Percentiles rank a stretch among this genome's conserved stretches.
Conservation (phyloP, 1,140 invertebrate species). For the Heliconius congener region DNA sequence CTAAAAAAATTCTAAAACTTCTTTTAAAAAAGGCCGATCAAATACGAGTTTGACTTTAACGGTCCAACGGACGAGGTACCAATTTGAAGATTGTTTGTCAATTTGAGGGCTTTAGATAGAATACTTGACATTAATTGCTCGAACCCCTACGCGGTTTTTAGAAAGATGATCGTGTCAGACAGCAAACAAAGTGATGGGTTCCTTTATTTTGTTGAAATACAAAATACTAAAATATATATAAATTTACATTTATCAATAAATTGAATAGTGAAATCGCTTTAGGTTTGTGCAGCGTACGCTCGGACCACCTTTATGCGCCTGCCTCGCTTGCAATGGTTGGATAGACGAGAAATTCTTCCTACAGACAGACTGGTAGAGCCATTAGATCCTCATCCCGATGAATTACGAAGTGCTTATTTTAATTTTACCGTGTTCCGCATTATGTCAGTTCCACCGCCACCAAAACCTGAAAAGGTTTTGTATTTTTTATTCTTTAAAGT, state of each 20-base stretch:
- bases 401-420: slow-evolving; percentile 66
- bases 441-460: slow-evolving; percentile 69
- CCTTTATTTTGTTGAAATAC: too few relatives aligned
- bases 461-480: slow-evolving; percentile 67
- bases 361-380: slow-evolving; percentile 49
- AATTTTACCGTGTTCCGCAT: slow-evolving; percentile 68
- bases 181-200: too few relatives aligned
- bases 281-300: slow-evolving; percentile 63
- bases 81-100: too few relatives aligned
- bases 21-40: too few relatives aligned
- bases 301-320: slow-evolving; percentile 51
- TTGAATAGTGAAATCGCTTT: neutral
- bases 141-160: too few relatives aligned
- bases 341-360: slow-evolving; percentile 55
- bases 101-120: too few relatives aligned
- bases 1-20: too few relatives aligned
- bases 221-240: too few relatives aligned
- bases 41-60: too few relatives aligned
- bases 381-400: slow-evolving; percentile 66
- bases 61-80: too few relatives aligned
- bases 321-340: slow-evolving; percentile 59
- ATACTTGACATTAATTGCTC: too few relatives aligned
- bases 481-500: neutral
- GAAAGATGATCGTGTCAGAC: too few relatives aligned
- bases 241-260: neutral